Percentiles rank a stretch among this genome's conserved stretches.
Evolutionary conservation across 2,888 invertebrate genomes (phyloP).

Genomic region (Agrochola lychnidis): DNA sequence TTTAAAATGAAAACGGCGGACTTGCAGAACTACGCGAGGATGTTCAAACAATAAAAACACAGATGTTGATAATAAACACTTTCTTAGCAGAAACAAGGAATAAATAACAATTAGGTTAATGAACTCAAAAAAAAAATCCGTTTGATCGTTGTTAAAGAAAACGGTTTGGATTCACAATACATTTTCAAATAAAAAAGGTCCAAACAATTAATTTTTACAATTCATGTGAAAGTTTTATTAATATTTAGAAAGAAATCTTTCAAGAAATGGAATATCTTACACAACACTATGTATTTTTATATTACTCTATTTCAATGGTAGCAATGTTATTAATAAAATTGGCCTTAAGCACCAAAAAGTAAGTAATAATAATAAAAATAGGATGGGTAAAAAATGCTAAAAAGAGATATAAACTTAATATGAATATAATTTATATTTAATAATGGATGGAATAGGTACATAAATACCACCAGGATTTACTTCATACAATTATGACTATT

Average conservation of each 20-base stretch:
- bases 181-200: not conserved
- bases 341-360: not conserved
- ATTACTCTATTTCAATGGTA: slow-evolving; percentile 19
- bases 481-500: slow-evolving; percentile 58
- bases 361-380: slow-evolving; percentile 5
- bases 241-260: not conserved
- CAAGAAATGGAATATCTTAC: not conserved
- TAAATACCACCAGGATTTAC: slow-evolving; percentile 55
- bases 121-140: not conserved
- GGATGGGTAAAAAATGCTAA: slow-evolving; percentile 13
- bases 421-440: slow-evolving; percentile 46
- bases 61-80: not conserved
- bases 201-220: not conserved
- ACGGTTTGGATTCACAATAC: not conserved
- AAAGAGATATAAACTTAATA: slow-evolving; percentile 26
- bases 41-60: slow-evolving; percentile 8
- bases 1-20: slow-evolving; percentile 3
- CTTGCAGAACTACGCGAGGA: not conserved
- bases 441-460: slow-evolving; percentile 70
- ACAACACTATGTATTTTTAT: not conserved
- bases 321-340: not conserved
- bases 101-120: not conserved
- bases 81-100: not conserved
- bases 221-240: not conserved
- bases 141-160: not conserved